Conservation (phyloP, 2,888 invertebrate genomes). For the Pegoplata infirma region DNA sequence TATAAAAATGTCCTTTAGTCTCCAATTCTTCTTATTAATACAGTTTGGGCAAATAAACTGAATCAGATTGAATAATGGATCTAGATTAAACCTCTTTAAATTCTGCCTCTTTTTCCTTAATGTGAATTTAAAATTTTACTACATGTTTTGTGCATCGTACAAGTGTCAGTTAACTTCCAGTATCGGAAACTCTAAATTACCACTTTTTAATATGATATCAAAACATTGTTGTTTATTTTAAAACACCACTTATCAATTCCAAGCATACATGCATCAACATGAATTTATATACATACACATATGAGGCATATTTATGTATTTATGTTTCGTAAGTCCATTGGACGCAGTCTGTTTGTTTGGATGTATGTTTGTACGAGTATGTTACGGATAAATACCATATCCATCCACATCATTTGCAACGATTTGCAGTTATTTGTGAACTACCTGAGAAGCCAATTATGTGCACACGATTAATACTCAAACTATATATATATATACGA, state of each 20-base stretch:
- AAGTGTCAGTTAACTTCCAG: not conserved
- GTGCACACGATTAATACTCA: slow-evolving; percentile 62
- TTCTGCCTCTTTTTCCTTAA: no score
- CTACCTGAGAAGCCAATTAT: slow-evolving; percentile 76
- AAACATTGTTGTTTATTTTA: slow-evolving; percentile 33
- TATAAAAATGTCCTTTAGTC: no score
- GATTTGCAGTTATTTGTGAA: slow-evolving; percentile 77
- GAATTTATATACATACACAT: slow-evolving; percentile 27
- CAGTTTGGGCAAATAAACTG: no score
- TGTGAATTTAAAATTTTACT: no score
- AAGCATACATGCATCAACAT: slow-evolving; percentile 61
- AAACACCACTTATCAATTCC: slow-evolving; percentile 71
- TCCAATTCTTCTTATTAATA: no score
- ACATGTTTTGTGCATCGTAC: no score
- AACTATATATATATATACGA: not conserved
- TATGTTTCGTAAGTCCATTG: no score
- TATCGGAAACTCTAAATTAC: slow-evolving; percentile 48
- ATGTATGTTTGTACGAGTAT: slow-evolving; percentile 12
- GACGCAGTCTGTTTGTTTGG: no score
- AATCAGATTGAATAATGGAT: no score
- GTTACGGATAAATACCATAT: slow-evolving; percentile 54
- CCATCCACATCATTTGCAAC: slow-evolving; percentile 67
- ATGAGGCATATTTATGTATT: not conserved
- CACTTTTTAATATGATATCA: slow-evolving; percentile 25
- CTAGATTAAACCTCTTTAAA: no score